Evolutionary conservation across 2,888 invertebrate genomes (phyloP).

Genomic region (Trissoscelio sp.): DNA sequence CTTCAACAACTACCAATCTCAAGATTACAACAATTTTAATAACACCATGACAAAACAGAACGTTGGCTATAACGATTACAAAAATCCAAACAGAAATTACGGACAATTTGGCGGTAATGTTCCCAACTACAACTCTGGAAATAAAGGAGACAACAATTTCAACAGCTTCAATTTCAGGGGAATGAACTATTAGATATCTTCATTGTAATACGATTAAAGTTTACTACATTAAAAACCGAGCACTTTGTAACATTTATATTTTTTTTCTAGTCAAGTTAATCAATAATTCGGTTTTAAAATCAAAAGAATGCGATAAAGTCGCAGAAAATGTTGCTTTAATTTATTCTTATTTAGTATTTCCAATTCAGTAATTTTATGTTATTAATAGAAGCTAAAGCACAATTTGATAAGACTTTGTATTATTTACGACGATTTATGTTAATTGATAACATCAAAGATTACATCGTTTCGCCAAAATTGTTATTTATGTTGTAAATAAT

Average conservation of each 20-base stretch:
- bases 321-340: not conserved
- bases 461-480: not conserved
- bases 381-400: too few species aligned
- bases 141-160: conserved; percentile 28
- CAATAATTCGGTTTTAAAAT: conserved; percentile 1
- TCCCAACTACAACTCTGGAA: conserved; percentile 15
- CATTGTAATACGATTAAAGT: conserved; percentile 5
- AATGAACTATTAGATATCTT: conserved; percentile 43
- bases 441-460: not conserved
- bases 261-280: not conserved
- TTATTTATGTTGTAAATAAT: conserved; percentile 38
- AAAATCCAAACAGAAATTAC: conserved; percentile 60
- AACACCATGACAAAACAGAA: conserved; percentile 51
- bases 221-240: conserved; percentile 9
- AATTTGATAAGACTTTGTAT: conserved; percentile 9
- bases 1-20: conserved; percentile 51
- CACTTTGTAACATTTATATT: conserved; percentile 14
- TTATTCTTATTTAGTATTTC: too few species aligned
- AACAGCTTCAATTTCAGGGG: conserved; percentile 35
- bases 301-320: not conserved
- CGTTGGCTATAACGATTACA: conserved; percentile 42
- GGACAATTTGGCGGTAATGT: conserved; percentile 31
- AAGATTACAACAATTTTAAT: conserved; percentile 65
- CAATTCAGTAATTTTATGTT: not conserved
- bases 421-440: not conserved